These are phyloP conservation scores for Drosophila rubida DNA, from an alignment of 2,888 invertebrate species.

Conservation along the genomic window DNA sequence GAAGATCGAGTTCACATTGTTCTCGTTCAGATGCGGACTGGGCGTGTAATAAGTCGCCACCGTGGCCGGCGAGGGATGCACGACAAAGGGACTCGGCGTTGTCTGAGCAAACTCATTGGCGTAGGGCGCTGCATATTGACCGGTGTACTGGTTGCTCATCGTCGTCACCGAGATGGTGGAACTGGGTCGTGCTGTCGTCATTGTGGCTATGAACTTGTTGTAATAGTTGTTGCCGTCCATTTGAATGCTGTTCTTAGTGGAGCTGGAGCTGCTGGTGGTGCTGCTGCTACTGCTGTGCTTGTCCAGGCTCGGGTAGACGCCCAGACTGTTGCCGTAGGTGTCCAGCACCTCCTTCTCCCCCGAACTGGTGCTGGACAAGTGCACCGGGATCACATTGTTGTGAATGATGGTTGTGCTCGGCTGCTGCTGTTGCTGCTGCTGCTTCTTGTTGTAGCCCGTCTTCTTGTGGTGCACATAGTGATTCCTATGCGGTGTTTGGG, in stretches of 20 bases:
- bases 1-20: constrained; percentile 81
- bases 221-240: constrained; percentile 35
- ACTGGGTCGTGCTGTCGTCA: constrained; percentile 71
- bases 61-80: constrained; percentile 69
- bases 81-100: constrained; percentile 65
- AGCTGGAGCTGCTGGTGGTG: background rate
- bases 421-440: background rate
- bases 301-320: constrained; percentile 65
- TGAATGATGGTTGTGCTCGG: constrained; percentile 82
- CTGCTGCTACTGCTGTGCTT: constrained; percentile 36
- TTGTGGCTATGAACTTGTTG: constrained; percentile 58
- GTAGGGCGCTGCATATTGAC: constrained; percentile 65
- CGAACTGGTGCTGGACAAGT: constrained; percentile 70
- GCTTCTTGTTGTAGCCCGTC: constrained; percentile 44
- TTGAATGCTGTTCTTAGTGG: constrained; percentile 16
- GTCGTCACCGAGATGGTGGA: constrained; percentile 50
- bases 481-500: constrained; percentile 9
- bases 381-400: constrained; percentile 83
- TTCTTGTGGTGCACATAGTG: constrained; percentile 63
- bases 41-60: constrained; percentile 80
- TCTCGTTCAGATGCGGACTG: constrained; percentile 82
- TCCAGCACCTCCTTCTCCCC: constrained; percentile 81
- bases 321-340: constrained; percentile 82
- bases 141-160: constrained; percentile 54
- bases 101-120: constrained; percentile 61